Evolutionary conservation across 2,113 vertebrate genomes (phyloP), one percentile per base, ranked within the genome.

Genomic region (Parus major): DNA sequence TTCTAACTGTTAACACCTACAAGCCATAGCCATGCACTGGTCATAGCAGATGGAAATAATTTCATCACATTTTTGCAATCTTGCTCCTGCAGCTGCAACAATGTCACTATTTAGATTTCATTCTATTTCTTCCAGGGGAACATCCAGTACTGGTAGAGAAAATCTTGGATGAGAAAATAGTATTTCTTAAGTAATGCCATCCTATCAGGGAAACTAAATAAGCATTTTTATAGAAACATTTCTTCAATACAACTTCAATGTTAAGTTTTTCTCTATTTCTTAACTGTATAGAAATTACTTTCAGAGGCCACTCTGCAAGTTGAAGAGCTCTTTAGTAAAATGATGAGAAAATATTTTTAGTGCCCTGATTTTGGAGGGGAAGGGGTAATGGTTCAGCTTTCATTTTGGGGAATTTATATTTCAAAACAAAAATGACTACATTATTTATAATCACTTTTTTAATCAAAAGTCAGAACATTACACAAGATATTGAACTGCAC

Each of bases 101-200:
- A 47, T 21, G 64, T 11, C 35, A 64, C 4, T 41, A 56, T 24
- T 59, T 44, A 47, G 29, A 91, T 33, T 60, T 33, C 5, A 42
- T 49, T 64, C 39, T 49, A 0, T 46, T 52, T 46, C 53, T 64
- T 79, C 28, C 41, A 27, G 39, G 35, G 9, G 69, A 76, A 72
- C 2, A 87, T 5, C 17, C 46, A 82, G 12, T 31, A 71, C 5
- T n/a, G 1, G 0, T 2, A 35, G 12, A 63, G 21, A 16, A 53
- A 9, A 21, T 36, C 19, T 13, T 22, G 4, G 5, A 81, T 29
- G 17, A 68, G 10, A 59, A 72, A 41, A 25, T 9, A 15, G 0
- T 12, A 55, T 59, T 68, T 79, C n/a, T 33, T 39, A 70, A 65
- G 18, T n/a, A 64, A 46, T 24, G 23, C 4, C 6, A 64, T 7